Evolutionary conservation across 1,140 invertebrate species (phyloP).

Genomic region (Diabrotica undecimpunctata): DNA sequence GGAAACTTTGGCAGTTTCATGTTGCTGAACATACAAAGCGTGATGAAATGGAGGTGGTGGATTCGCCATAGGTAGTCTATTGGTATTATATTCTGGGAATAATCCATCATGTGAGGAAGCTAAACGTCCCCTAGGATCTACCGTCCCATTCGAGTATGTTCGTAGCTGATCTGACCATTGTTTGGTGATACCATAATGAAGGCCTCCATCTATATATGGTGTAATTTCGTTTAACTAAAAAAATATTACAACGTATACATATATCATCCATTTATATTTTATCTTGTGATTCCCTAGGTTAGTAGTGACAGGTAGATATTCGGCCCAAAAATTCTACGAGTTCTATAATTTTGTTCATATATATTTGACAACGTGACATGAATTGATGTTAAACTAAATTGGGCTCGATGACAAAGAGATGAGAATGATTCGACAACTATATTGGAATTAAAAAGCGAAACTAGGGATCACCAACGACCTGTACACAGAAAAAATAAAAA

Average conservation of each 20-base stretch:
- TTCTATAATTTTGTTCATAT: too few relatives aligned
- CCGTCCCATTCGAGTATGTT: constrained; percentile 49
- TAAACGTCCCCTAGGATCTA: constrained; percentile 48
- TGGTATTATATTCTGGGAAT: constrained; percentile 54
- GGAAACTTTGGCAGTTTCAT: constrained; percentile 49
- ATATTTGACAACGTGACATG: too few relatives aligned
- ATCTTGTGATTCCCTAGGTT: too few relatives aligned
- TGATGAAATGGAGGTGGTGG: constrained; percentile 57
- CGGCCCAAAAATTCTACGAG: too few relatives aligned
- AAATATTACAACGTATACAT: neutral
- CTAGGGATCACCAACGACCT: too few relatives aligned
- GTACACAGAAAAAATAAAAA: too few relatives aligned
- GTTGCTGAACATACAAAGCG: constrained; percentile 41
- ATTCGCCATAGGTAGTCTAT: constrained; percentile 56
- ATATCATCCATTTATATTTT: too few relatives aligned
- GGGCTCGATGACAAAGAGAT: too few relatives aligned
- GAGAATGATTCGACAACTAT: too few relatives aligned
- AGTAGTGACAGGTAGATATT: too few relatives aligned
- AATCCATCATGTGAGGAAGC: constrained; percentile 46
- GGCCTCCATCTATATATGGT: constrained; percentile 58
- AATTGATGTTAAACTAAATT: too few relatives aligned
- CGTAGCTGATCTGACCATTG: constrained; percentile 57
- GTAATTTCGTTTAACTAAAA: constrained; percentile 60
- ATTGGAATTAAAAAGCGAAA: too few relatives aligned
- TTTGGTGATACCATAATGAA: constrained; percentile 59